Evolutionary conservation across 2,888 invertebrate genomes (phyloP).

Genomic region (Acrocyrtus sp.): DNA sequence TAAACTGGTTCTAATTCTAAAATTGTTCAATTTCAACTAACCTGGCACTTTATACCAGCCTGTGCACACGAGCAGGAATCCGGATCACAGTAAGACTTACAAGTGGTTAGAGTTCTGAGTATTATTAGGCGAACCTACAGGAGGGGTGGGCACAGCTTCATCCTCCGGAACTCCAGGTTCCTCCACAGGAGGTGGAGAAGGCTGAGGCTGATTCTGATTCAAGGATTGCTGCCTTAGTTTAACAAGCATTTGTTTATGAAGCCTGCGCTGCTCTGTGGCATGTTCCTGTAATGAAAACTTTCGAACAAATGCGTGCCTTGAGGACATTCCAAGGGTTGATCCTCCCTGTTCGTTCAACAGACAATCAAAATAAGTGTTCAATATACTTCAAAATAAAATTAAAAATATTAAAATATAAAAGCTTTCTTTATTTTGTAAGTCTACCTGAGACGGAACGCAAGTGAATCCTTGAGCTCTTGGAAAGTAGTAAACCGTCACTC

Average conservation of each 20-base stretch:
- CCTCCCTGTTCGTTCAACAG: slow-evolving; percentile 67
- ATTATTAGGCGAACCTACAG: no score
- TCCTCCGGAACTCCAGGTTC: slow-evolving; percentile 36
- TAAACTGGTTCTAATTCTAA: no score
- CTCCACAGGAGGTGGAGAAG: slow-evolving; percentile 36
- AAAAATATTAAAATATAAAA: not conserved
- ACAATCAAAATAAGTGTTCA: not conserved
- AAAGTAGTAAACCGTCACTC: slow-evolving; percentile 95
- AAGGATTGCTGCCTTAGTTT: slow-evolving; percentile 78
- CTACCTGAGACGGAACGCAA: slow-evolving; percentile 81
- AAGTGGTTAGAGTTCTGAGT: slow-evolving; percentile 72
- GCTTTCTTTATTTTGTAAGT: not conserved
- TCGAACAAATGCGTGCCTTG: slow-evolving; percentile 73
- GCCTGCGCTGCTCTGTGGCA: slow-evolving; percentile 85
- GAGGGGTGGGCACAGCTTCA: slow-evolving; percentile 33
- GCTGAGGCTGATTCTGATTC: slow-evolving; percentile 64
- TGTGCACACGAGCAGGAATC: slow-evolving; percentile 94
- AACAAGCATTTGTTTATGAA: slow-evolving; percentile 83
- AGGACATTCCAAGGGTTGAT: slow-evolving; percentile 87
- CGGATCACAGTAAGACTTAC: slow-evolving; percentile 93
- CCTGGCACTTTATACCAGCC: slow-evolving; percentile 96
- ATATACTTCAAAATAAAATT: not conserved
- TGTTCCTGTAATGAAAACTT: slow-evolving; percentile 89
- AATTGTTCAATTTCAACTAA: no score
- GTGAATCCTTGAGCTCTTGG: slow-evolving; percentile 91